Percentiles rank a stretch among this genome's conserved stretches.
phyloP scores from a whole-genome alignment of 2,113 vertebrate genomes.

The Rhinopomastus cyanomelas region DNA sequence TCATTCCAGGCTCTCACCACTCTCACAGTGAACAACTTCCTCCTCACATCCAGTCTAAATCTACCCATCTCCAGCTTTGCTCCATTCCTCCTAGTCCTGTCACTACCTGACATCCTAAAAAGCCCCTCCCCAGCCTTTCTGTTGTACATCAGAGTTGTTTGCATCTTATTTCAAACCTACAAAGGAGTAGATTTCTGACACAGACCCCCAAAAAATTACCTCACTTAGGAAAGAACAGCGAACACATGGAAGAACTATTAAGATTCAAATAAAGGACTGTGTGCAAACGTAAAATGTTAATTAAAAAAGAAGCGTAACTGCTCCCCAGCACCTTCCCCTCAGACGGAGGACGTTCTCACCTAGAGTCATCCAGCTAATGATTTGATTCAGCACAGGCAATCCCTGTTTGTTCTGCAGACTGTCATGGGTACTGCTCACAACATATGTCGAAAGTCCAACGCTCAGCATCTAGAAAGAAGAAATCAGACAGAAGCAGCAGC shows the following conservation, averaged over 20 bases:
- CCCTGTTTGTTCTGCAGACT: conserved; percentile 89
- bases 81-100: too few species aligned
- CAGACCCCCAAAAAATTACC: not conserved
- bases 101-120: too few species aligned
- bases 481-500: not conserved
- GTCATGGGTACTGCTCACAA: conserved; percentile 84
- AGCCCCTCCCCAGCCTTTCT: too few species aligned
- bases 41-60: too few species aligned
- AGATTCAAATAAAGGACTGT: not conserved
- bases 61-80: too few species aligned
- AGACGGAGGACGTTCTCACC: conserved; percentile 73
- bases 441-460: conserved; percentile 75
- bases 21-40: too few species aligned
- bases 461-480: conserved; percentile 81
- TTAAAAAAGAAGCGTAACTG: not conserved
- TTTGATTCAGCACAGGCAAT: conserved; percentile 86
- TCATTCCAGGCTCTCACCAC: too few species aligned
- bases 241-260: not conserved
- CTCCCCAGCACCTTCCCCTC: not conserved
- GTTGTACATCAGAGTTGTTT: not conserved
- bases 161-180: not conserved
- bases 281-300: not conserved
- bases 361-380: conserved; percentile 89
- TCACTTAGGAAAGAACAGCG: not conserved
- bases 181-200: not conserved